phyloP scores from a whole-genome alignment of 1,140 invertebrate species.

The Diploscapter pachys region DNA sequence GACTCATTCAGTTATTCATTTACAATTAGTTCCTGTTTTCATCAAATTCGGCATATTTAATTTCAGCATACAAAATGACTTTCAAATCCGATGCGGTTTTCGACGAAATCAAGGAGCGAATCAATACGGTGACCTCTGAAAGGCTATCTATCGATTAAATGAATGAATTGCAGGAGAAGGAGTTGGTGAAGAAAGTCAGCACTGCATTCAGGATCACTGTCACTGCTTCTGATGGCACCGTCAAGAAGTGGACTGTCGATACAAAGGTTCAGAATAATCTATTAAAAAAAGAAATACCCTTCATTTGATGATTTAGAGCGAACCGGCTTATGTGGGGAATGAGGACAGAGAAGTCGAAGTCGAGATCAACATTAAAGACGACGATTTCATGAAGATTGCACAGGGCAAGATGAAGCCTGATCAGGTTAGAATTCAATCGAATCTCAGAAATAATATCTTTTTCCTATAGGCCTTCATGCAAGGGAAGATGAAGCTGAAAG shows the following conservation, averaged over 20 bases:
- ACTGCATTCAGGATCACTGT: conserved; percentile 52
- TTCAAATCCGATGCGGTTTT: conserved; percentile 77
- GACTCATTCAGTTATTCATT: no score
- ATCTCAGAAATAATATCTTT: no score
- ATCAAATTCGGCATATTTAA: no score
- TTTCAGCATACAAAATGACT: conserved; percentile 14
- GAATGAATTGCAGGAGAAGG: conserved; percentile 80
- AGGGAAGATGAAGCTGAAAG: conserved; percentile 89
- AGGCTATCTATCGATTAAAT: conserved; percentile 76
- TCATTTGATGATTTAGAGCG: conserved; percentile 15
- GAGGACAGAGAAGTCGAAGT: conserved; percentile 45
- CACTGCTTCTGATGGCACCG: conserved; percentile 37
- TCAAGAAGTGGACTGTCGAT: conserved; percentile 52
- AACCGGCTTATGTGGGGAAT: conserved; percentile 44
- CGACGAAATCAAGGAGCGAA: conserved; percentile 74
- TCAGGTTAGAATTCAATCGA: conserved; percentile 53
- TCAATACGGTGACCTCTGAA: conserved; percentile 73
- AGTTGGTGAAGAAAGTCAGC: conserved; percentile 76
- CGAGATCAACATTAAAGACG: conserved; percentile 51
- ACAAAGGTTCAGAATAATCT: conserved; percentile 1
- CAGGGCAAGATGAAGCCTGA: conserved; percentile 81
- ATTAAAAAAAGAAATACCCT: neutral
- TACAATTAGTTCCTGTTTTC: no score
- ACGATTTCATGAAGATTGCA: conserved; percentile 49
- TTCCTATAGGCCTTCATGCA: conserved; percentile 82